Base-by-base conservation (phyloP, 1,140 invertebrate genomes). In the Leptinotarsa defecta region DNA sequence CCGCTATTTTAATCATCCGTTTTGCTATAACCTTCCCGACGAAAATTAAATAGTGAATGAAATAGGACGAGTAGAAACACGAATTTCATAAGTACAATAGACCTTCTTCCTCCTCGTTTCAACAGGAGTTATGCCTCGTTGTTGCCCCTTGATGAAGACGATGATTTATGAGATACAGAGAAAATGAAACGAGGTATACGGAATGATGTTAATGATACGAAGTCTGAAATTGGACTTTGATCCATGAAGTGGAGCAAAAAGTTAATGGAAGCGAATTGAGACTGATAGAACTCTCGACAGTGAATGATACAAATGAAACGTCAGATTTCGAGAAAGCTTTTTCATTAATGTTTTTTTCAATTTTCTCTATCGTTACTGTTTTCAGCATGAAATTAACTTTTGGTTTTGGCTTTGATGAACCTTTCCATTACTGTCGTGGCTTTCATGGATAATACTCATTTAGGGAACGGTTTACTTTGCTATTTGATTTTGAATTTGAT, bases 171-270 rank as follows among this genome's bases (percentile, higher is more conserved):
- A 19, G n/a, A 57, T 17, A 19, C 52, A 57, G 52, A n/a, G 52
- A 57, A 57, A 57, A 57, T 57, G 52, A 57, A 57, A 57, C 52
- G 52, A 17, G 13, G n/a, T 57, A 57, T 5, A 57, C 52, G 15
- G 52, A 13, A 57, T 57, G n/a, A 57, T 57, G 52, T 57, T 57
- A 15, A 57, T 57, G 52, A 57, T 57, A 57, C 52, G 17, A 8
- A 57, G 52, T 57, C 15, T 19, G 52, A 57, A 57, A 57, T 57
- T 57, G 52, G 52, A 57, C 52, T 57, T 57, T 57, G 52, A 57
- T 57, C n/a, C n/a, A 57, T 57, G n/a, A 57, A 57, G 52, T 57
- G 52, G 3, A 57, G 52, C 52, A 57, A 57, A 57, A 57, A 57
- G 52, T 57, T 57, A 57, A 57, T 57, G 52, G 52, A n/a, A 17